Conservation (phyloP, 2,888 invertebrate genomes). For the Cephus nigrinus region DNA sequence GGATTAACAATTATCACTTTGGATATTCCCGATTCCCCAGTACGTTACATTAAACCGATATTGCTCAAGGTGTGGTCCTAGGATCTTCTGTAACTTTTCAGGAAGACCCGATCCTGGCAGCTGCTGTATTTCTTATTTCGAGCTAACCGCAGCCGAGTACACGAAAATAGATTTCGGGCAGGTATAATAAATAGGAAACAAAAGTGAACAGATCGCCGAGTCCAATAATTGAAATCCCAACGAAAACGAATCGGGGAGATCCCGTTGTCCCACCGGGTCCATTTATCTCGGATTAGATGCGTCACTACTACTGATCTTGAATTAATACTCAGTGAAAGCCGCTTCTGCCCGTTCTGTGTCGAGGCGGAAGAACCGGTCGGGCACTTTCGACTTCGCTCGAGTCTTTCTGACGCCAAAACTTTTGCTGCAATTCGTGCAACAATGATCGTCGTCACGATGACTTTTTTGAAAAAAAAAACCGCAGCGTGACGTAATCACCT, state of each 20-base stretch:
- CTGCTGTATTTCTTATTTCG: neutral
- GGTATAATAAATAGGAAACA: neutral
- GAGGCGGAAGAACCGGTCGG: conserved; percentile 14
- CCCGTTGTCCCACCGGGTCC: neutral
- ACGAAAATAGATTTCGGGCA: neutral
- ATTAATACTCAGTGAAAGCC: conserved; percentile 16
- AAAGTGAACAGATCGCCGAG: neutral
- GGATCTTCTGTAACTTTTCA: neutral
- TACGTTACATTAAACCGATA: neutral
- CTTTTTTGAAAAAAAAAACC: neutral
- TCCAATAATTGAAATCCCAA: neutral
- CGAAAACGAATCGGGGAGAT: neutral
- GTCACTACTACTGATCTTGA: conserved; percentile 15
- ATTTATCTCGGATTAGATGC: conserved; percentile 18
- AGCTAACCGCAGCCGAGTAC: neutral
- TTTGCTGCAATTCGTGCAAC: neutral
- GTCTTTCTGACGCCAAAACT: neutral
- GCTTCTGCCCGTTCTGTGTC: neutral
- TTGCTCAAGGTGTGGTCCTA: neutral
- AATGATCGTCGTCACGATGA: neutral
- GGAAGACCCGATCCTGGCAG: neutral
- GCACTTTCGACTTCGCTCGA: conserved; percentile 17
- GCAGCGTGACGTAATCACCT: neutral
- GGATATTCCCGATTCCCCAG: neutral
- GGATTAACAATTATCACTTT: neutral